Evolutionary conservation across 2,113 vertebrate species (phyloP).

Genomic region (Sylvietta virens): DNA sequence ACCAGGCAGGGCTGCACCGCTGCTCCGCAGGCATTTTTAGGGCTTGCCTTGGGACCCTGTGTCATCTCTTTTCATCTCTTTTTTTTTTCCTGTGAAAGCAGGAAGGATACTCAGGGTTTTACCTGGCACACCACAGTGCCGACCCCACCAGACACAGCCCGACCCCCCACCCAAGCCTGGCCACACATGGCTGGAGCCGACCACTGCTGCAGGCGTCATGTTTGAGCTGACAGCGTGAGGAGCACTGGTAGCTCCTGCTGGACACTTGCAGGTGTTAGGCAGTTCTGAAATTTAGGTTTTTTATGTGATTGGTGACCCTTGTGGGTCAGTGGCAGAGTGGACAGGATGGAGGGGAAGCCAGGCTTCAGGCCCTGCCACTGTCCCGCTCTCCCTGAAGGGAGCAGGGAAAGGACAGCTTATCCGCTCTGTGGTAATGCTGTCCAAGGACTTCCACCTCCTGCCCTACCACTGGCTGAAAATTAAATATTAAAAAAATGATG

Average conservation of each 20-base stretch:
- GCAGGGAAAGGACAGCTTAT: neutral
- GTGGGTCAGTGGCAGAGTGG: neutral
- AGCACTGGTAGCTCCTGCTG: rapidly evolving
- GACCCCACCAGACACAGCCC: rapidly evolving
- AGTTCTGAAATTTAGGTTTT: neutral
- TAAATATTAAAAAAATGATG: neutral
- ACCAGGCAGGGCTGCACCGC: rapidly evolving
- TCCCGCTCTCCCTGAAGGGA: neutral
- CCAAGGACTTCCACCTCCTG: neutral
- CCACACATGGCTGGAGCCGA: rapidly evolving
- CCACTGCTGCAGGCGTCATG: rapidly evolving
- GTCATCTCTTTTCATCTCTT: too few species aligned
- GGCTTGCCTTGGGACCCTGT: neutral
- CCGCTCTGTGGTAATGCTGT: neutral
- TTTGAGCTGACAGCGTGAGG: neutral
- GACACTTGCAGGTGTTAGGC: neutral
- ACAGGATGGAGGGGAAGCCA: neutral
- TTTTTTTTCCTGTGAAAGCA: neutral
- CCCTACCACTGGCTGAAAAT: neutral
- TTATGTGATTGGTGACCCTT: neutral
- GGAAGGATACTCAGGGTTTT: neutral
- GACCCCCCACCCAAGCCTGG: too few species aligned
- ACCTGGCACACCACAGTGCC: neutral
- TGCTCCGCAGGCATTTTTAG: neutral
- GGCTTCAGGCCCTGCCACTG: neutral